Evolutionary conservation across 2,797 vertebrate species (phyloP).

Genomic region (Ambastaia sidthimunki): DNA sequence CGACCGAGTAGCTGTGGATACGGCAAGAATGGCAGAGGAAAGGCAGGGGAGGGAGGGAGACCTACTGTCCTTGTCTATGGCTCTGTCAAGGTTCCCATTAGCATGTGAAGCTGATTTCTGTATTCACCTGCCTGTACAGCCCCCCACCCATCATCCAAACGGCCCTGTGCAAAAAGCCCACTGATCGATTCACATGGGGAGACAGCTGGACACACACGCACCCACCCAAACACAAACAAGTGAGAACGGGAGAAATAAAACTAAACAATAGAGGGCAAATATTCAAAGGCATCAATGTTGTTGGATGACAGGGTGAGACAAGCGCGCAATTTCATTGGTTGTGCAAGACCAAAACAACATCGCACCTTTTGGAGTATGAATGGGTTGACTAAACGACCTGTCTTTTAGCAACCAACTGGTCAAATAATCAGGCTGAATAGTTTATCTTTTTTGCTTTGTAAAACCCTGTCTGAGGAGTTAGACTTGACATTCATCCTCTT

Average conservation of each 20-base stretch:
- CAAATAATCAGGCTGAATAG: neutral
- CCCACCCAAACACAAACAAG: slow-evolving; percentile 19
- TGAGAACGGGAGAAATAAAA: slow-evolving; percentile 21
- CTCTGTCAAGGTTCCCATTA: slow-evolving; percentile 80
- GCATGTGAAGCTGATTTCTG: slow-evolving; percentile 72
- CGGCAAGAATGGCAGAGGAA: slow-evolving; percentile 52
- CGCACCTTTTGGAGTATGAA: neutral
- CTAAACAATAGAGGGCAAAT: slow-evolving; percentile 11
- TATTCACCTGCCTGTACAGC: slow-evolving; percentile 37
- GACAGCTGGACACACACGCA: slow-evolving; percentile 22
- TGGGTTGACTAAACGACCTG: neutral
- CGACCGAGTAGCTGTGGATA: slow-evolving; percentile 53
- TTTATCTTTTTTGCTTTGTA: neutral
- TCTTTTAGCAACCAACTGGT: neutral
- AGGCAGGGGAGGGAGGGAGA: slow-evolving; percentile 44
- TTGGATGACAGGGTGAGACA: neutral
- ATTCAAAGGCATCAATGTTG: neutral
- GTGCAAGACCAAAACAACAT: neutral
- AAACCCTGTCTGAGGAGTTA: neutral
- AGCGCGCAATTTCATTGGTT: neutral
- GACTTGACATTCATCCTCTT: neutral
- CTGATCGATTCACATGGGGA: slow-evolving; percentile 59
- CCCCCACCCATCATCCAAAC: slow-evolving; percentile 50
- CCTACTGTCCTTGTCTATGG: slow-evolving; percentile 73
- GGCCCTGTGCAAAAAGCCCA: slow-evolving; percentile 59